Evolutionary conservation across 2,888 invertebrate genomes (phyloP).

Genomic region (Callyntrura sp.): DNA sequence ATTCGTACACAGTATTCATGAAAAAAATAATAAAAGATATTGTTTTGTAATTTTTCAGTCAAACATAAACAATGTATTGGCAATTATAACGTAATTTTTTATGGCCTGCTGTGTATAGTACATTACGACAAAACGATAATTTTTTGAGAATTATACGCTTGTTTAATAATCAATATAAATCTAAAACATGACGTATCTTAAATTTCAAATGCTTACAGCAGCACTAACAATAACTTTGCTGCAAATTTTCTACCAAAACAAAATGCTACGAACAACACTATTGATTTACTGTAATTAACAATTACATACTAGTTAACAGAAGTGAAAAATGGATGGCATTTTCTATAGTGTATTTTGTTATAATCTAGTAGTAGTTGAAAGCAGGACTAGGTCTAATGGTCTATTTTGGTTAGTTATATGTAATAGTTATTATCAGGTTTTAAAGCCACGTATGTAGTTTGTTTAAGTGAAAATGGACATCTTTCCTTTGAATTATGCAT

Average conservation of each 20-base stretch:
- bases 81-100: slow-evolving; percentile 41
- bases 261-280: too few species aligned
- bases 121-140: too few species aligned
- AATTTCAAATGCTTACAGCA: background rate
- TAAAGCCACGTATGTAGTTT: slow-evolving; percentile 64
- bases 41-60: slow-evolving; percentile 30
- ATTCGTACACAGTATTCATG: background rate
- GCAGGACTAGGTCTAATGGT: slow-evolving; percentile 49
- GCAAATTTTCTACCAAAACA: background rate
- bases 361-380: slow-evolving; percentile 11
- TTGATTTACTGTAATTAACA: background rate
- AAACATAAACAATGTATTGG: slow-evolving; percentile 34
- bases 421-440: slow-evolving; percentile 71
- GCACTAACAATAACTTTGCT: background rate
- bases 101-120: slow-evolving; percentile 9
- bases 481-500: background rate
- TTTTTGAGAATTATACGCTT: slow-evolving; percentile 1
- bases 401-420: slow-evolving; percentile 49
- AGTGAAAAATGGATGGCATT: slow-evolving; percentile 62
- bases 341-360: slow-evolving; percentile 26
- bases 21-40: background rate
- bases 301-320: slow-evolving; percentile 32
- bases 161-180: slow-evolving; percentile 34
- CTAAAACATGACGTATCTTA: slow-evolving; percentile 19
- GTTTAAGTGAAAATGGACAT: slow-evolving; percentile 16